Evolutionary conservation across 2,113 vertebrate species (phyloP).

Genomic region (Siniperca knerii): DNA sequence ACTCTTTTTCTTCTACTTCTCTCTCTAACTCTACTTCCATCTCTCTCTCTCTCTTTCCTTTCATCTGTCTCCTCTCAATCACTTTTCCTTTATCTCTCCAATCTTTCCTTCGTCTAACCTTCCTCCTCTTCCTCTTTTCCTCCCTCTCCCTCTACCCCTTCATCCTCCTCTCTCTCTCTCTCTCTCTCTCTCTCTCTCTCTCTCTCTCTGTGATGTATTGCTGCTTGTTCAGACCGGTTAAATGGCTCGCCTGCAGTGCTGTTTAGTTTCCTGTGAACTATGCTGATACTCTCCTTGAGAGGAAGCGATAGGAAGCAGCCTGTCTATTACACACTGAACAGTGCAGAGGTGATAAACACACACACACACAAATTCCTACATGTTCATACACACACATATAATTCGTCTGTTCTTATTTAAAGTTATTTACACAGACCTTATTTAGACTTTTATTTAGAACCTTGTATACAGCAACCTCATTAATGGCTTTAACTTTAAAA

Average conservation of each 20-base stretch:
- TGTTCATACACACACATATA: not conserved
- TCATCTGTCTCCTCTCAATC: not conserved
- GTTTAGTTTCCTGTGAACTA: slow-evolving; percentile 56
- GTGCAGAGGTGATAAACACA: slow-evolving; percentile 15
- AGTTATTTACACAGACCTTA: not conserved
- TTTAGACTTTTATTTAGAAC: not conserved
- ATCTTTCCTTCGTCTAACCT: not conserved
- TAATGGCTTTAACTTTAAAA: not conserved
- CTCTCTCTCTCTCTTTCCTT: not conserved
- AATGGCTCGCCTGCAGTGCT: slow-evolving; percentile 52
- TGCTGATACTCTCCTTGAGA: slow-evolving; percentile 39
- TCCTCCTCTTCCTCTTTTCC: not conserved
- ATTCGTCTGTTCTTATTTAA: not conserved
- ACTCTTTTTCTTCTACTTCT: not conserved
- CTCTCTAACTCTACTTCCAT: too few species aligned
- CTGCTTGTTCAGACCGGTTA: slow-evolving; percentile 49
- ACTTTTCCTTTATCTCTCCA: not conserved
- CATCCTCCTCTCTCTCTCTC: not conserved
- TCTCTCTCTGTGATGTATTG: slow-evolving; percentile 15
- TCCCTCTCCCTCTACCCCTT: not conserved
- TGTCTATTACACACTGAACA: slow-evolving; percentile 27
- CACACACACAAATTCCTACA: not conserved
- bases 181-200: not conserved
- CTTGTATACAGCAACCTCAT: not conserved
- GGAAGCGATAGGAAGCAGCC: slow-evolving; percentile 31